phyloP scores from a whole-genome alignment of 2,888 invertebrate species.

The Helicoverpa assulta region DNA sequence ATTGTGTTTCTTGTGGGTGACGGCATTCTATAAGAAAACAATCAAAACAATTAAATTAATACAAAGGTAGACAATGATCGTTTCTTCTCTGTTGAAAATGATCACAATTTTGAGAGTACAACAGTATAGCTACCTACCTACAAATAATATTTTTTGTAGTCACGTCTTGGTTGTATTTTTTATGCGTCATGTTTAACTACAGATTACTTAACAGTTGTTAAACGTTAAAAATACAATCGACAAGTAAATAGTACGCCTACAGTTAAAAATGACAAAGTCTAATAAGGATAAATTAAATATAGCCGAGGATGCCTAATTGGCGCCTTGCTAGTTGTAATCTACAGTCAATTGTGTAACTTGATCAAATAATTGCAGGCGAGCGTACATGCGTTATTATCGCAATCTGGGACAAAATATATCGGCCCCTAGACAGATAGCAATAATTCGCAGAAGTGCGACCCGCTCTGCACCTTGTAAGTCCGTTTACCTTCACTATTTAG shows the following conservation, averaged over 20 bases:
- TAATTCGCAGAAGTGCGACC: slow-evolving; percentile 17
- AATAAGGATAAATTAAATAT: background rate
- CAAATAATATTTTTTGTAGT: too few relatives aligned
- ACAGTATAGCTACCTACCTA: too few relatives aligned
- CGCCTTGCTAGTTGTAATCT: slow-evolving; percentile 1
- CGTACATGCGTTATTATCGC: slow-evolving; percentile 16
- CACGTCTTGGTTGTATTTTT: too few relatives aligned
- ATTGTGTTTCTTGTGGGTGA: slow-evolving; percentile 92
- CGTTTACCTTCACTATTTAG: slow-evolving; percentile 52
- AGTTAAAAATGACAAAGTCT: background rate
- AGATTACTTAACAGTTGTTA: too few relatives aligned
- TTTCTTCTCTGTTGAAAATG: too few relatives aligned
- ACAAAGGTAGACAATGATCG: background rate
- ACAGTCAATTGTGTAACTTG: slow-evolving; percentile 21
- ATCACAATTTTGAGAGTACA: too few relatives aligned
- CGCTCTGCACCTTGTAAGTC: slow-evolving; percentile 11
- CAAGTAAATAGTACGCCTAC: too few relatives aligned
- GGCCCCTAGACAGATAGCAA: slow-evolving; percentile 23
- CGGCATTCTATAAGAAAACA: slow-evolving; percentile 89
- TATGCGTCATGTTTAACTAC: too few relatives aligned
- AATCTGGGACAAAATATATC: slow-evolving; percentile 28
- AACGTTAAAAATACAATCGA: too few relatives aligned
- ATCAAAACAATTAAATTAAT: slow-evolving; percentile 1
- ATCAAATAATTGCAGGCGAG: slow-evolving; percentile 32
- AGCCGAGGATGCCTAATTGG: background rate